These are phyloP conservation scores for Porites evermanni DNA, from an alignment of 92 coral and sea anemone species.

Conservation along the genomic window DNA sequence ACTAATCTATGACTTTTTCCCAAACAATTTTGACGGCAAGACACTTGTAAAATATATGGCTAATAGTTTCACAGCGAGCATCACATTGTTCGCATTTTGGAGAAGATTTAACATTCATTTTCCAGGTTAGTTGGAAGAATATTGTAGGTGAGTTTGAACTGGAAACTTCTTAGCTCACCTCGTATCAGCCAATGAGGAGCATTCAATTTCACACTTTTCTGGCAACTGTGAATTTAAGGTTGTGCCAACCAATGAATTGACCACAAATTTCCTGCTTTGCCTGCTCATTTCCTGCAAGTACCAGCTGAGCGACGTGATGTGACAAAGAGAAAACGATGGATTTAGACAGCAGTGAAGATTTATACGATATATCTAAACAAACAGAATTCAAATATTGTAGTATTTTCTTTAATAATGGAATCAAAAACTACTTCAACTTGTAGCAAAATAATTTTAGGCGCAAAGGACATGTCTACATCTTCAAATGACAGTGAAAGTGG, in stretches of 20 bases:
- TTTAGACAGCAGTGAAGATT: background rate
- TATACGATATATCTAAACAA: background rate
- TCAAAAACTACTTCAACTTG: slow-evolving; percentile 16
- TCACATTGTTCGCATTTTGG: too few species aligned
- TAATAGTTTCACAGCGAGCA: too few species aligned
- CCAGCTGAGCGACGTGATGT: background rate
- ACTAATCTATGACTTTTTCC: too few species aligned
- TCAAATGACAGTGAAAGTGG: slow-evolving; percentile 40
- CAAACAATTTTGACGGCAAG: too few species aligned
- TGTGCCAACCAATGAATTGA: slow-evolving; percentile 22
- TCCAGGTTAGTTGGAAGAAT: too few species aligned
- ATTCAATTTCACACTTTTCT: slow-evolving; percentile 22
- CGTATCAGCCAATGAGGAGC: slow-evolving; percentile 14
- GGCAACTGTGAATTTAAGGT: slow-evolving; percentile 16
- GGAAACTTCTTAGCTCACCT: background rate
- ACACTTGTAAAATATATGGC: too few species aligned
- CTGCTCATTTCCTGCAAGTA: background rate
- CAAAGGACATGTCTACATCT: slow-evolving; percentile 21
- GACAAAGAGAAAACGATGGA: slow-evolving; percentile 15
- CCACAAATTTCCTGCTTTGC: slow-evolving; percentile 37
- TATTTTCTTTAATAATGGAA: background rate
- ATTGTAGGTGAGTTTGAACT: too few species aligned
- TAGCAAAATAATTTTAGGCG: slow-evolving; percentile 20
- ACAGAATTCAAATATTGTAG: slow-evolving; percentile 3
- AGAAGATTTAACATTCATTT: too few species aligned